These are phyloP conservation scores for Raja brachyura DNA, from an alignment of 2,113 vertebrate species.

Conservation along the genomic window DNA sequence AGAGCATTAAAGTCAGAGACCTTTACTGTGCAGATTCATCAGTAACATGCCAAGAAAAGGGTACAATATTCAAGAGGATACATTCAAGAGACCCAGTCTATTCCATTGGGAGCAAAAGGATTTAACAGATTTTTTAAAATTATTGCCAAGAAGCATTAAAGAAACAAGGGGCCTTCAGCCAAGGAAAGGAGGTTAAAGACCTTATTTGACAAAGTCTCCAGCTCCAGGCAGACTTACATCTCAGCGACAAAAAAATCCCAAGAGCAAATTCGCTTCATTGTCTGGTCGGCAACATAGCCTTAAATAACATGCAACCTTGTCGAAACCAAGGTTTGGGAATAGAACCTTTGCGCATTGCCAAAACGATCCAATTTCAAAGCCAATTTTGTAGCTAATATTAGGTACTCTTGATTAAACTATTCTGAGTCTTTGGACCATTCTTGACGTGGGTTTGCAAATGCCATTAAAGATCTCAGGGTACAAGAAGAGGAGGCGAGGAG, in stretches of 20 bases:
- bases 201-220: not conserved
- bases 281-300: not conserved
- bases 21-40: not conserved
- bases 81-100: not conserved
- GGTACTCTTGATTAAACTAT: not conserved
- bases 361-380: slow-evolving; percentile 10
- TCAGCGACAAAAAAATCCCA: not conserved
- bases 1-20: not conserved
- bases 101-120: not conserved
- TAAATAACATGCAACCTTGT: not conserved
- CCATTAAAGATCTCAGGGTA: not conserved
- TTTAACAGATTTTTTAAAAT: not conserved
- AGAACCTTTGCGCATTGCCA: not conserved
- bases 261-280: not conserved
- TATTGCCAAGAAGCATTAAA: not conserved
- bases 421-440: not conserved
- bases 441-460: not conserved
- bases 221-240: not conserved
- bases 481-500: not conserved
- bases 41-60: not conserved
- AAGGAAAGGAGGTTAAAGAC: not conserved
- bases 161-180: not conserved
- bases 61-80: slow-evolving; percentile 5
- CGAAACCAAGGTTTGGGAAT: not conserved
- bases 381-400: not conserved